Evolutionary conservation across 2,797 vertebrate species (phyloP), one percentile per base, ranked within the genome.

Genomic region (Dendrocincla fuliginosa): DNA sequence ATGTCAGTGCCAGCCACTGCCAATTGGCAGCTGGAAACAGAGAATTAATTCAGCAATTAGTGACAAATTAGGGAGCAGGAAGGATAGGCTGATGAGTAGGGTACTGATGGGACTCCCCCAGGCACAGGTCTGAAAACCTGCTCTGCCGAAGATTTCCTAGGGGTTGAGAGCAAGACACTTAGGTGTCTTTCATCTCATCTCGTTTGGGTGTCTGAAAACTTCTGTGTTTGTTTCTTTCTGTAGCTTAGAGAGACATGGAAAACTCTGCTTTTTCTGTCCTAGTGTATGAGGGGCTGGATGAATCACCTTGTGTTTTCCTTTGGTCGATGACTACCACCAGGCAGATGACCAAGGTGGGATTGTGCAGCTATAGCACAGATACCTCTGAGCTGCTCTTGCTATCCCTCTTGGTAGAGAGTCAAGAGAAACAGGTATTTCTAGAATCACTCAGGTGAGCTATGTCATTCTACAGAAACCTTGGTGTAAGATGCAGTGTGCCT

Each of bases 41-140:
- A 1, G 1, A 78, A 86, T 93, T 90, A 86, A 64, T 76, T 75
- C 52, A 74, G 67, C 55, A 88, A 70, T 83, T 75, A 91, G 59
- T 65, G 46, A 78, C 64, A 94, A 95, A 92, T 63, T 76, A 82
- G 63, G 89, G 59, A 89, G 37, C 60, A 84, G 70, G 69, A 52
- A 61, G 52, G 50, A 9, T 19, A 78, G 70, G 44, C 16, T 83
- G 44, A 75, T 86, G 57, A 83, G 65, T 27, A n/a, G 71, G 52
- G 10, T n/a, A 10, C 52, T 74, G 44, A 71, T 42, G 30, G 25
- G 56, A 46, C 19, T 83, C n/a, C 52, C 4, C 3, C 24, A 42
- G 84, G 56, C 3, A 1, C 4, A 17, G 41, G 32, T 71, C 68
- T 87, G 71, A 59, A 84, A 64, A 74, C 41, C 19, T 77, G 35